Evolutionary conservation across 2,888 invertebrate species (phyloP).

Genomic region (Penaeus monodon): DNA sequence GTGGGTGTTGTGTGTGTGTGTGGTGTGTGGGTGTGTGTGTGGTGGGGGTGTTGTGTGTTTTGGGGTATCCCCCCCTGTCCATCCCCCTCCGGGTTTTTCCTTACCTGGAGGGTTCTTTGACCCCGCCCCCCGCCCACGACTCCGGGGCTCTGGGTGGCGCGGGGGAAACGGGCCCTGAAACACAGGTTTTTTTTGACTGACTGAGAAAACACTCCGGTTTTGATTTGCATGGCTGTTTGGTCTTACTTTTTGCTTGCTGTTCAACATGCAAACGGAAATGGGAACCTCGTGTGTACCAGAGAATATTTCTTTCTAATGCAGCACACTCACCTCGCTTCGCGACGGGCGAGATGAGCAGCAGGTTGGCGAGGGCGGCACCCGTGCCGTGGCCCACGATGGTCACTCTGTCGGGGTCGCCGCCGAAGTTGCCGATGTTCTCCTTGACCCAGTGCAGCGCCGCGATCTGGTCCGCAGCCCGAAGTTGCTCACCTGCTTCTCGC

Average conservation of each 20-base stretch:
- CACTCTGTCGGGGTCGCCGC: constrained; percentile 64
- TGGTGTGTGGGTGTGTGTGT: too few relatives aligned
- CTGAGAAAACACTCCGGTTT: too few relatives aligned
- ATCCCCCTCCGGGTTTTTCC: too few relatives aligned
- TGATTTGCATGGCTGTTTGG: too few relatives aligned
- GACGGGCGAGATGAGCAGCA: constrained; percentile 72
- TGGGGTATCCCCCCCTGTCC: too few relatives aligned
- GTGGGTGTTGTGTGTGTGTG: too few relatives aligned
- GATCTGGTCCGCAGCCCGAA: constrained; percentile 73
- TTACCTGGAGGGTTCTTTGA: constrained; percentile 68
- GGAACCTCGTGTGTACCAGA: too few relatives aligned
- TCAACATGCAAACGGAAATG: too few relatives aligned
- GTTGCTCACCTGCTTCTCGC: constrained; percentile 54
- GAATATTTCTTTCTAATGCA: too few relatives aligned
- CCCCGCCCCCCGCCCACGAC: constrained; percentile 81
- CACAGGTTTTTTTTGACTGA: too few relatives aligned
- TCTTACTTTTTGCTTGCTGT: too few relatives aligned
- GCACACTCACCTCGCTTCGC: constrained; percentile 61
- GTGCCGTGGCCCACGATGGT: constrained; percentile 66
- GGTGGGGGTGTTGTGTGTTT: too few relatives aligned
- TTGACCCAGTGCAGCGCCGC: constrained; percentile 74
- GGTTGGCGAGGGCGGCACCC: constrained; percentile 69
- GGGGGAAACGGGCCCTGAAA: constrained; percentile 79
- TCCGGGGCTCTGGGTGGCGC: constrained; percentile 81
- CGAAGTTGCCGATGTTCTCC: constrained; percentile 70